Percentiles rank a stretch among this genome's conserved stretches.
phyloP scores from a whole-genome alignment of 2,888 invertebrate genomes.

The Acleris literana region DNA sequence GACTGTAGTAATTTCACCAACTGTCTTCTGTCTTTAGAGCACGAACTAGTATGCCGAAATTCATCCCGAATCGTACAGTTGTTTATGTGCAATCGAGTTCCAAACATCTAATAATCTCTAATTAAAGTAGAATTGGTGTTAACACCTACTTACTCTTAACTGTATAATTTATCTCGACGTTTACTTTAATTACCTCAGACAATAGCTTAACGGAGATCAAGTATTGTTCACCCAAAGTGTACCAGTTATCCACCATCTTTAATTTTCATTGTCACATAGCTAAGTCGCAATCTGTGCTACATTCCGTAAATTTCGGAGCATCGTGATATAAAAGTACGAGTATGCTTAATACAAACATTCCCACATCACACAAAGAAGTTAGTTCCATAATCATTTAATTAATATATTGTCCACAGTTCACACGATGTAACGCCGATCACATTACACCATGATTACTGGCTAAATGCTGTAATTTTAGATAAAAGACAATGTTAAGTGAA shows the following conservation, averaged over 20 bases:
- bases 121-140: slow-evolving; percentile 2
- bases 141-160: slow-evolving; percentile 7
- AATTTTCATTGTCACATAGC: slow-evolving; percentile 30
- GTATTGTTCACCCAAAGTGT: slow-evolving; percentile 27
- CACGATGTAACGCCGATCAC: slow-evolving; percentile 37
- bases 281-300: slow-evolving; percentile 29
- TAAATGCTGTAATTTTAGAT: slow-evolving; percentile 28
- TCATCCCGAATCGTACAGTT: too few species aligned
- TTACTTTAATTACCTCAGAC: slow-evolving; percentile 27
- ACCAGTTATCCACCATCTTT: slow-evolving; percentile 27
- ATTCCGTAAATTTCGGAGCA: slow-evolving; percentile 37
- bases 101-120: background rate
- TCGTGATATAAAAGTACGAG: slow-evolving; percentile 32
- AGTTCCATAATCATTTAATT: slow-evolving; percentile 41
- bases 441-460: slow-evolving; percentile 36
- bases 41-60: too few species aligned
- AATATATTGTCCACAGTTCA: slow-evolving; percentile 39
- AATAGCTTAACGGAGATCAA: slow-evolving; percentile 20
- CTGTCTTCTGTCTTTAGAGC: too few species aligned
- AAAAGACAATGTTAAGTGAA: slow-evolving; percentile 22
- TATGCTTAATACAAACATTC: slow-evolving; percentile 28
- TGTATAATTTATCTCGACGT: slow-evolving; percentile 17
- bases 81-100: too few species aligned
- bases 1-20: too few species aligned
- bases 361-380: slow-evolving; percentile 35